A percentile compares a stretch with the other conserved stretches of the same genome.
Evolutionary conservation across 2,113 vertebrate genomes (phyloP).

Genomic region (Pygoscelis antarcticus): DNA sequence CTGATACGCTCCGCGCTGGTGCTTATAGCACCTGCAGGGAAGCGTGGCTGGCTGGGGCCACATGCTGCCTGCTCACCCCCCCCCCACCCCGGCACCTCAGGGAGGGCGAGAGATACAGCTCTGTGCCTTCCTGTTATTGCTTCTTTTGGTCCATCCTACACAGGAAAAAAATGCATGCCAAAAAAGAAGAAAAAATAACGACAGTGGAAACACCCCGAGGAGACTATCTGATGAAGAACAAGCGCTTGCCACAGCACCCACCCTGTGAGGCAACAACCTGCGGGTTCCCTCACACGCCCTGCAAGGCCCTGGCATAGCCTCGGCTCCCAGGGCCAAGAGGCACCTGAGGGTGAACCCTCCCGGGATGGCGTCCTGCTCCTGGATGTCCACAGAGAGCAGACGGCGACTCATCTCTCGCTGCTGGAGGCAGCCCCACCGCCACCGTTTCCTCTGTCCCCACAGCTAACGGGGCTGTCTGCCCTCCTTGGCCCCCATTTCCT

Average conservation of each 20-base stretch:
- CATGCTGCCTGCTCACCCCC: accelerated
- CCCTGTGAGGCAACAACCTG: neutral
- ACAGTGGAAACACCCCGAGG: neutral
- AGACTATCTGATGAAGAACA: neutral
- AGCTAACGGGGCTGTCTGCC: accelerated
- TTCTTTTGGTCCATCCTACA: neutral
- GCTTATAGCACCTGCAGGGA: neutral
- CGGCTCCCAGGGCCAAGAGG: accelerated
- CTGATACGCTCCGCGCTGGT: accelerated
- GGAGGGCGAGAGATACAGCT: accelerated
- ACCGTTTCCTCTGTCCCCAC: accelerated
- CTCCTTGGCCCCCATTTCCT: neutral
- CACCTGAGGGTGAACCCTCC: neutral
- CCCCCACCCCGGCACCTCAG: accelerated
- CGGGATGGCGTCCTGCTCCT: accelerated
- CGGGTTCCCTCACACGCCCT: accelerated
- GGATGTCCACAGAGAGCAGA: accelerated
- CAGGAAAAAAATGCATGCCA: neutral
- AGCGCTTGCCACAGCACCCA: neutral
- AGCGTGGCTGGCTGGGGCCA: neutral
- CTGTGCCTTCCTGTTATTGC: neutral
- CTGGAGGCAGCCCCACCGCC: neutral
- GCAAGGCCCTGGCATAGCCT: accelerated
- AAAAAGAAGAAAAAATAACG: neutral
- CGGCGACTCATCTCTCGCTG: accelerated